Evolutionary conservation across 1,140 invertebrate species (phyloP), one percentile per base, ranked within the genome.

Genomic region (Elysia chlorotica): DNA sequence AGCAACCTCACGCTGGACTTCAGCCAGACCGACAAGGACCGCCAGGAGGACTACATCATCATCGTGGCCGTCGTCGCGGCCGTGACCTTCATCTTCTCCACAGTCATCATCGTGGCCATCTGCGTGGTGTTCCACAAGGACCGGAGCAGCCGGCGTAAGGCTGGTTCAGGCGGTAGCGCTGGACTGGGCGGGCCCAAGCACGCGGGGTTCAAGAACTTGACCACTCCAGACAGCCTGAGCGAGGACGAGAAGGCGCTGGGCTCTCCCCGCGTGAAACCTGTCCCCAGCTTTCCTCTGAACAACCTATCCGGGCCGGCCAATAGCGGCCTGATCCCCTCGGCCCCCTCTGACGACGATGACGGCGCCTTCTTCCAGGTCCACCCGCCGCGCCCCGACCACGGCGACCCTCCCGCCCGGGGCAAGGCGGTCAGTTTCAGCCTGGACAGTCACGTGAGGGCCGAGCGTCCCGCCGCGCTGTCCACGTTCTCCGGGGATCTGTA

Each of bases 51-150:
- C 38, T 78, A 78, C 65, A 65, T 78, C 56, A 71, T 76, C 36
- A 78, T 78, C 56, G 77, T 75, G 2, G 77, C 77, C n/a, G 69
- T 66, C 21, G 74, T 78, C 0, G 77, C 77, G 1, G 77, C 71
- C 5, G 73, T 72, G 2, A 78, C 77, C 0, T 67, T 73, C 30
- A 48, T 78, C 0, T 72, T 78, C 35, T 78, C 77, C 1, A 67
- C 74, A 23, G 48, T 78, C 37, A 78, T 78, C 68, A 76, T 78
- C 33, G 72, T 71, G 14, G 77, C 77, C 48, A 78, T 78, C 28
- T 78, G 77, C 65, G 73, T 76, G n/a, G 65, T 78, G 21, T 73
- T 78, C 57, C 74, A 74, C n/a, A 65, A 73, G 56, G 77, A 76
- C 17, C 54, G 71, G 48, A n/a, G 25, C 56, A 30, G 53, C 21